Percentiles rank a stretch among this genome's conserved stretches.
phyloP scores from a whole-genome alignment of 2,113 vertebrate species.

The Barnardius zonarius region DNA sequence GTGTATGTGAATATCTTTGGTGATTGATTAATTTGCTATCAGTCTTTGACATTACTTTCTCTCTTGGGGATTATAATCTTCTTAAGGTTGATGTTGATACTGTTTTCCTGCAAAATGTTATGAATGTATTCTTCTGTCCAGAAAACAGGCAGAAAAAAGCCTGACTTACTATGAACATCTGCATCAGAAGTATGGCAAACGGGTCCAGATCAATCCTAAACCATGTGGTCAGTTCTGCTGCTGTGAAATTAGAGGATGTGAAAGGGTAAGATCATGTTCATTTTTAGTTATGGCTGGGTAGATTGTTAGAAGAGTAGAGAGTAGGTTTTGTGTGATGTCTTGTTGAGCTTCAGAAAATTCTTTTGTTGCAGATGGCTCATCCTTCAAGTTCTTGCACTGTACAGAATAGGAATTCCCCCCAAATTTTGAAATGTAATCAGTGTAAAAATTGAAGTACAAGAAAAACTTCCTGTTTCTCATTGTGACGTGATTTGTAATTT shows the following conservation, averaged over 20 bases:
- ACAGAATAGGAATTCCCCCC: neutral
- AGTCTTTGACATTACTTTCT: neutral
- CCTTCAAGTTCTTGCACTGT: neutral
- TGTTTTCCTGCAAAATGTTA: neutral
- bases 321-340: neutral
- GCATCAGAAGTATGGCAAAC: conserved; percentile 69
- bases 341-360: neutral
- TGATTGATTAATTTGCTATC: neutral
- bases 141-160: conserved; percentile 86
- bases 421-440: neutral
- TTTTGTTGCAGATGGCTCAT: neutral
- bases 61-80: neutral
- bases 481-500: neutral
- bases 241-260: conserved; percentile 74
- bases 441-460: neutral
- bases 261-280: conserved; percentile 72
- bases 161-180: conserved; percentile 82
- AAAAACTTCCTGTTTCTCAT: neutral
- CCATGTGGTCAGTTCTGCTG: conserved; percentile 86
- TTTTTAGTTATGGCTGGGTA: neutral
- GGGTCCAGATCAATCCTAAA: conserved; percentile 78
- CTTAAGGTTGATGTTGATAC: neutral
- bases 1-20: neutral
- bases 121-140: conserved; percentile 45
- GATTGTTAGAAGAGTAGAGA: neutral